phyloP scores from a whole-genome alignment of 2,888 invertebrate genomes.

The Agriotes lineatus region DNA sequence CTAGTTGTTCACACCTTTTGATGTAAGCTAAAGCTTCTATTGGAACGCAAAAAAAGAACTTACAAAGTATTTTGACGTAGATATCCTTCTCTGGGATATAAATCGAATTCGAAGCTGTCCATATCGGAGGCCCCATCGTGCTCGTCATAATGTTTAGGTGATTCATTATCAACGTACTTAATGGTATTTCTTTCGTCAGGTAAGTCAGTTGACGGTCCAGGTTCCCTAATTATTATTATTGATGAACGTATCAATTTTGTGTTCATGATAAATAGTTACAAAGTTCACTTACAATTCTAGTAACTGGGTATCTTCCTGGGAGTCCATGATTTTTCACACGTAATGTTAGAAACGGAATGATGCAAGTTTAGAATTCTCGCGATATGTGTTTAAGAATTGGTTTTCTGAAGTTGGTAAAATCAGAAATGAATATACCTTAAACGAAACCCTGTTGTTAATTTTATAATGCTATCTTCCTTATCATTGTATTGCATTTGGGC shows the following conservation, averaged over 20 bases:
- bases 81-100: slow-evolving; percentile 22
- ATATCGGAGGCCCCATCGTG: slow-evolving; percentile 8
- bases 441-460: too few relatives aligned
- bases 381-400: too few relatives aligned
- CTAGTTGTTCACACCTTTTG: not conserved
- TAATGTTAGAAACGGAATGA: too few relatives aligned
- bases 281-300: slow-evolving; percentile 18
- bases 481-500: too few relatives aligned
- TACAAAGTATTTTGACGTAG: slow-evolving; percentile 55
- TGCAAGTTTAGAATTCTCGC: too few relatives aligned
- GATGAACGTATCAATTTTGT: not conserved
- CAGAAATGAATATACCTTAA: too few relatives aligned
- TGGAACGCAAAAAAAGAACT: slow-evolving; percentile 43
- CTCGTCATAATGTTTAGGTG: slow-evolving; percentile 5
- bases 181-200: not conserved
- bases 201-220: not conserved
- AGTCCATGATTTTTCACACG: too few relatives aligned
- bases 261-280: too few relatives aligned
- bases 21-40: slow-evolving; percentile 3
- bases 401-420: too few relatives aligned
- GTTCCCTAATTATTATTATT: not conserved
- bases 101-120: slow-evolving; percentile 14
- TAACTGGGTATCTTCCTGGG: not conserved
- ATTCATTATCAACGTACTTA: not conserved
- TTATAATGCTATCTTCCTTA: too few relatives aligned